phyloP scores from a whole-genome alignment of 2,113 vertebrate genomes.

The Epinephelus fuscoguttatus region DNA sequence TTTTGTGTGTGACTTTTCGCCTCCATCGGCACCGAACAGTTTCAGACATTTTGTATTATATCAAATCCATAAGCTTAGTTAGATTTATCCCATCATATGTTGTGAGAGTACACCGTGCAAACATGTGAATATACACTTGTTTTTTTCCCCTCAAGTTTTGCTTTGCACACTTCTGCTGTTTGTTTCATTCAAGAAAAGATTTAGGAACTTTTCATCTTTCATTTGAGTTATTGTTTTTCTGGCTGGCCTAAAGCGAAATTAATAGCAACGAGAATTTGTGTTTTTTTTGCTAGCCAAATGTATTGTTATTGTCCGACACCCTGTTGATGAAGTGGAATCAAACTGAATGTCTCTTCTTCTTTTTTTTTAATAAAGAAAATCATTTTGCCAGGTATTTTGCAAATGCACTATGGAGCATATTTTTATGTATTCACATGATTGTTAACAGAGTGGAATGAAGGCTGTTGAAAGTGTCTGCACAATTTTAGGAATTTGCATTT shows the following conservation, averaged over 20 bases:
- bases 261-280: neutral
- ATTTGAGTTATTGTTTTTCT: constrained; percentile 23
- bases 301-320: constrained; percentile 16
- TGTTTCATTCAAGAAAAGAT: constrained; percentile 7
- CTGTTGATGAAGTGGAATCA: constrained; percentile 19
- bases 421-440: constrained; percentile 28
- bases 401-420: constrained; percentile 26
- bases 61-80: constrained; percentile 38
- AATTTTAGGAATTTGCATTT: constrained; percentile 29
- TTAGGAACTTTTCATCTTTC: neutral
- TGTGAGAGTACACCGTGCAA: constrained; percentile 9
- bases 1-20: constrained; percentile 8
- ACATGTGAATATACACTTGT: constrained; percentile 14
- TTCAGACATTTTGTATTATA: constrained; percentile 42
- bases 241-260: neutral
- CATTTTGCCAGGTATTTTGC: constrained; percentile 12
- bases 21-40: constrained; percentile 3
- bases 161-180: constrained; percentile 38
- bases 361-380: constrained; percentile 16
- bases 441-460: constrained; percentile 31
- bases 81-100: neutral
- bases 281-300: constrained; percentile 17
- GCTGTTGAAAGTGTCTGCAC: constrained; percentile 19
- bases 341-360: constrained; percentile 66
- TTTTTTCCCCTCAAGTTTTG: neutral